Base-by-base conservation (phyloP, 2,797 vertebrate genomes). In the Girardinus metallicus region DNA sequence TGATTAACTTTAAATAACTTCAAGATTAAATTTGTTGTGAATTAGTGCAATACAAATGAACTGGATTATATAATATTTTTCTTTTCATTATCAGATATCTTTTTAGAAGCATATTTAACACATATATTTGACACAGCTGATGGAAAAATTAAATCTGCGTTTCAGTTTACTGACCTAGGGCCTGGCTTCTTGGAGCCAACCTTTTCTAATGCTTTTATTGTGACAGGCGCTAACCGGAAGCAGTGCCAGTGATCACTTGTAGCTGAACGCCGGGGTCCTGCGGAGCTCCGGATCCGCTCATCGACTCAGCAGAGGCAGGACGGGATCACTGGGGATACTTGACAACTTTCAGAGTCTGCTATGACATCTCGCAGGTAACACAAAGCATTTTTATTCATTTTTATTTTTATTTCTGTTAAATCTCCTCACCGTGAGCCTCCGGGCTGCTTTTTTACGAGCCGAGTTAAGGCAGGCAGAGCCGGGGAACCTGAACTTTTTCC, bases 351-450 rank as follows among this genome's bases (percentile, higher is more conserved):
- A 85, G 76, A 88, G 82, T 89, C 93, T 94, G 96, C 92, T 90
- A 96, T 96, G 96, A 97, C 96, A 92, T 97, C 96, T 93, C 96
- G 96, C 94, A 97, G 97, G 97, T 97, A 95, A 77, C 95, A 95
- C 66, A 5, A 11, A 47, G 12, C 62, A 78, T 73, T 5, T 75
- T 7, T 75, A n/a, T 55, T 1, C 26, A 64, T 55, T 23, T 9
- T 47, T 72, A 39, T 36, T 26, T n/a, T 47, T 73, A 39, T 34
- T 26, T n/a, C 78, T 51, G 15, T 12, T 46, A n/a, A n/a, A 23
- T 47, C 53, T 36, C 18, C 23, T 16, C 60, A 16, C 1, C 0
- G 26, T 31, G 26, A 75, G 74, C 10, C 12, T 2, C 31, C 4
- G 53, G 34, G 3, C 82, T 21, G 16, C 60, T 34, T 64, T 18